Evolutionary conservation across 2,888 invertebrate species (phyloP).

Genomic region (Dione vanillae): DNA sequence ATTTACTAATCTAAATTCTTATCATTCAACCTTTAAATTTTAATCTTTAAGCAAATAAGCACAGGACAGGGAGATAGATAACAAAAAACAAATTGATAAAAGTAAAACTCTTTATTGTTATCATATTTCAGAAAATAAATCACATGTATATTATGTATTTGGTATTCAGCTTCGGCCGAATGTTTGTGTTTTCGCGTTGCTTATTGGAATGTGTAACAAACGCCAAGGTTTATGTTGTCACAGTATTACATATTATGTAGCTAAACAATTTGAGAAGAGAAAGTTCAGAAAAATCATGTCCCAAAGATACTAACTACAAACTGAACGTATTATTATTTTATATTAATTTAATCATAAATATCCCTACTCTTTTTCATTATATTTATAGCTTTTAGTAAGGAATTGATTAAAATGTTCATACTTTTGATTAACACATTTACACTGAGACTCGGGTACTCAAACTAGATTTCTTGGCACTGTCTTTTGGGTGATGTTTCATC

Average conservation of each 20-base stretch:
- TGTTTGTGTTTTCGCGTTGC: slow-evolving; percentile 53
- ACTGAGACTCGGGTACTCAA: slow-evolving; percentile 44
- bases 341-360: slow-evolving; percentile 71
- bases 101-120: slow-evolving; percentile 69
- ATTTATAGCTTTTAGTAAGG: slow-evolving; percentile 59
- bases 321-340: slow-evolving; percentile 59
- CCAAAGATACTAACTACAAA: slow-evolving; percentile 58
- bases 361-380: slow-evolving; percentile 56
- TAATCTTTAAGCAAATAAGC: not conserved
- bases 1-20: too few relatives aligned
- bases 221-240: too few relatives aligned
- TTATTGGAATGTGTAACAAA: slow-evolving; percentile 72
- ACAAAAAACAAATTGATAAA: slow-evolving; percentile 36
- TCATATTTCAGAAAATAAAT: slow-evolving; percentile 72
- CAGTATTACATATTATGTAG: slow-evolving; percentile 18
- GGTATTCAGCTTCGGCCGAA: slow-evolving; percentile 76
- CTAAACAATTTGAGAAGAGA: slow-evolving; percentile 8
- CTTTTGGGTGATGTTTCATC: slow-evolving; percentile 74
- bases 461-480: slow-evolving; percentile 66
- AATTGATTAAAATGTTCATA: slow-evolving; percentile 57
- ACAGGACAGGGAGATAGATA: slow-evolving; percentile 15
- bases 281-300: slow-evolving; percentile 14
- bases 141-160: slow-evolving; percentile 71
- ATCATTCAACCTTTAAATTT: too few relatives aligned
- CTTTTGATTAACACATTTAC: slow-evolving; percentile 55